phyloP scores from a whole-genome alignment of 1,140 invertebrate genomes.

The Halesus radiatus region DNA sequence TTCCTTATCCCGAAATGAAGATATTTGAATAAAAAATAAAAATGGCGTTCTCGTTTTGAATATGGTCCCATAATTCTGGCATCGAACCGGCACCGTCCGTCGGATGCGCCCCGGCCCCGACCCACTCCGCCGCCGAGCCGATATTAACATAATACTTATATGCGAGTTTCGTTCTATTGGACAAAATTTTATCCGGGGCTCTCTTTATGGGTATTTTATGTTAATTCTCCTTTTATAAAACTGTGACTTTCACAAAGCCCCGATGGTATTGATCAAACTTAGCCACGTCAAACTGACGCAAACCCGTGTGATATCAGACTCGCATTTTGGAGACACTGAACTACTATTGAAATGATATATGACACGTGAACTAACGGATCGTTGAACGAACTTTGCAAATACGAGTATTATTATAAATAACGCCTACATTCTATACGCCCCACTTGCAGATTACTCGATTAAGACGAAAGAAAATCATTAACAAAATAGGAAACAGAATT shows the following conservation, averaged over 20 bases:
- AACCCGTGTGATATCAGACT: background rate
- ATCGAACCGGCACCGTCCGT: slow-evolving; percentile 9
- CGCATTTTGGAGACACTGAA: background rate
- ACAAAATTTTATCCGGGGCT: slow-evolving; percentile 55
- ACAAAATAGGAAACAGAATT: no score
- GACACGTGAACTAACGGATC: background rate
- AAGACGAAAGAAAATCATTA: no score
- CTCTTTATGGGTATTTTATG: slow-evolving; percentile 57
- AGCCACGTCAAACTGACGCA: slow-evolving; percentile 30
- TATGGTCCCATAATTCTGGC: slow-evolving; percentile 25
- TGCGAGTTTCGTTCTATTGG: slow-evolving; percentile 54
- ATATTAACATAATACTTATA: slow-evolving; percentile 57
- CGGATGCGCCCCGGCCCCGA: slow-evolving; percentile 47
- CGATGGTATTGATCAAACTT: slow-evolving; percentile 43
- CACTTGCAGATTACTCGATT: no score
- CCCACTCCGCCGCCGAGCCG: slow-evolving; percentile 44
- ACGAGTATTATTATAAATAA: no score
- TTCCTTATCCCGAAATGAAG: background rate
- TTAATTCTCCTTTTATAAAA: slow-evolving; percentile 53
- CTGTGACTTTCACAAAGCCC: slow-evolving; percentile 46
- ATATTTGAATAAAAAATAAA: slow-evolving; percentile 1
- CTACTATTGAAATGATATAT: no score
- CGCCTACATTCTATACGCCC: no score
- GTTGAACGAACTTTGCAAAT: background rate
- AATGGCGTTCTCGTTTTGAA: slow-evolving; percentile 17